These are phyloP conservation scores for Hetaerina titia DNA, from an alignment of 2,888 invertebrate genomes.

Conservation along the genomic window DNA sequence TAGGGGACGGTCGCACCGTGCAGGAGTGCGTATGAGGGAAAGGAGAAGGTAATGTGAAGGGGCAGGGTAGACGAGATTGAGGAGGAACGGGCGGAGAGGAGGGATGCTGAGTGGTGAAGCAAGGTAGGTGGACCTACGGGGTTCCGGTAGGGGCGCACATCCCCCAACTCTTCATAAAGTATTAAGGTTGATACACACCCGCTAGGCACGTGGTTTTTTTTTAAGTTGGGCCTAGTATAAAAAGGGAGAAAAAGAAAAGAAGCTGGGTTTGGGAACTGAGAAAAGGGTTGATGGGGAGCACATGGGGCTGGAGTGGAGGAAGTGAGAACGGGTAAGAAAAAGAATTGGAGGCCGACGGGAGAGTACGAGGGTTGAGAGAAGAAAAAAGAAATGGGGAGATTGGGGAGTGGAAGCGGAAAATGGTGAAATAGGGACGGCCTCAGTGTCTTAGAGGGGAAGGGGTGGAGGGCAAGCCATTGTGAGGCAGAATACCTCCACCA, in stretches of 20 bases:
- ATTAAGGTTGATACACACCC: conserved; percentile 48
- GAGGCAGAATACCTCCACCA: too few species aligned
- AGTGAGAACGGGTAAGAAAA: not conserved
- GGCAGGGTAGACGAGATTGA: not conserved
- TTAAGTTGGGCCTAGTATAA: not conserved
- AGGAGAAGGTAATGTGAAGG: not conserved
- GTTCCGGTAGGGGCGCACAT: not conserved
- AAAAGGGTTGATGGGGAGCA: conserved; percentile 17
- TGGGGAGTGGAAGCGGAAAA: not conserved
- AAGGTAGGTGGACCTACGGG: too few species aligned
- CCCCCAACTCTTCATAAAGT: conserved; percentile 40
- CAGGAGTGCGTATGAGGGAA: not conserved
- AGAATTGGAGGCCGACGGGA: not conserved
- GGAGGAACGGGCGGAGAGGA: not conserved
- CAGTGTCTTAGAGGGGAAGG: not conserved
- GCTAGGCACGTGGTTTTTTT: conserved; percentile 50
- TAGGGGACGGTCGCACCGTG: not conserved
- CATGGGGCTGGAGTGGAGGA: not conserved
- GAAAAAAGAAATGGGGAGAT: not conserved
- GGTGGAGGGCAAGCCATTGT: not conserved
- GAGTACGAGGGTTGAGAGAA: not conserved
- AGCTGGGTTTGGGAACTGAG: conserved; percentile 57
- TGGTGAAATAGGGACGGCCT: not conserved
- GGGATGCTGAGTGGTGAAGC: not conserved
- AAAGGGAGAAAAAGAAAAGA: not conserved